phyloP scores from a whole-genome alignment of 2,113 vertebrate species.

The Myotis lucifugus region DNA sequence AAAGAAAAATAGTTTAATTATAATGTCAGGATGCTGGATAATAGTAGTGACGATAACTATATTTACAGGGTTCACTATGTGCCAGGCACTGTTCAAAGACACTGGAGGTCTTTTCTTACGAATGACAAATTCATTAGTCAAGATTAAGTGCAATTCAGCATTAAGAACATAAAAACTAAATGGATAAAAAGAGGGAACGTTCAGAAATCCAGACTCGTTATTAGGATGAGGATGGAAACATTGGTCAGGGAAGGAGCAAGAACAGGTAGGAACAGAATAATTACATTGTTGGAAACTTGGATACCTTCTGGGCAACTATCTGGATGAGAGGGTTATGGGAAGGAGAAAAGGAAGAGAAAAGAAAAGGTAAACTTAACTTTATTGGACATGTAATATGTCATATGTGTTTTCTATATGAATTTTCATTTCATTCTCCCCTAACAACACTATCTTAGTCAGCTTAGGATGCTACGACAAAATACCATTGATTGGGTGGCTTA shows the following conservation, averaged over 20 bases:
- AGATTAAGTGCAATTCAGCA: background rate
- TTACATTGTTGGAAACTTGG: background rate
- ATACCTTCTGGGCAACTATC: background rate
- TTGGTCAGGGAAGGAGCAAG: background rate
- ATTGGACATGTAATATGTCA: background rate
- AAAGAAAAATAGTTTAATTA: conserved; percentile 53
- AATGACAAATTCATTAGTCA: conserved; percentile 60
- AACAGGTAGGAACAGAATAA: background rate
- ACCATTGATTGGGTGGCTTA: background rate
- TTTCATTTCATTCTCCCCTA: background rate
- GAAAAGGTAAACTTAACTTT: background rate
- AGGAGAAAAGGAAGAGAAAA: background rate
- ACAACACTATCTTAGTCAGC: background rate
- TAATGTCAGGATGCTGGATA: background rate
- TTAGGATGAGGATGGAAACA: background rate
- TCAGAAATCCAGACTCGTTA: conserved; percentile 38
- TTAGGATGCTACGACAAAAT: background rate
- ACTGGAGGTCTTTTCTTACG: conserved; percentile 30
- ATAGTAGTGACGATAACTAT: conserved; percentile 8
- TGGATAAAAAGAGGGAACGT: conserved; percentile 1
- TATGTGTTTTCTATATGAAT: background rate
- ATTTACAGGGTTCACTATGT: background rate
- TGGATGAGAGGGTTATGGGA: background rate
- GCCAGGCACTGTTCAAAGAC: background rate
- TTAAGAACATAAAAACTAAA: conserved; percentile 26